Evolutionary conservation across 2,113 vertebrate species (phyloP).

Genomic region (Gila orcuttii): DNA sequence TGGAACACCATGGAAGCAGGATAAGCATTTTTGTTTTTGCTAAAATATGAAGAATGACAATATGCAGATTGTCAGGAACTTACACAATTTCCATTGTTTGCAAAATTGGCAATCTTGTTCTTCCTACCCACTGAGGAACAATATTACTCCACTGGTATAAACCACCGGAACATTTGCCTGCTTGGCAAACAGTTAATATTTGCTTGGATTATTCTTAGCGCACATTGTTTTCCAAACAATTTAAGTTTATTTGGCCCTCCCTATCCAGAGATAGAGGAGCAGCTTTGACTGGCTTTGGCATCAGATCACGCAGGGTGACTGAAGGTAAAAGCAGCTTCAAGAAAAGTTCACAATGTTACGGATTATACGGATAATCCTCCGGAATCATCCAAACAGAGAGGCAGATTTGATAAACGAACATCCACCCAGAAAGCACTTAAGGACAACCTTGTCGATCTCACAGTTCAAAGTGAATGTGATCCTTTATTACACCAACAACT

Average conservation of each 20-base stretch:
- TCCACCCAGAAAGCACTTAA: constrained; percentile 37
- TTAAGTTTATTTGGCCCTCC: background rate
- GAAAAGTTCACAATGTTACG: constrained; percentile 44
- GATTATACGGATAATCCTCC: constrained; percentile 49
- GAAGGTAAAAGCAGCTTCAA: constrained; percentile 34
- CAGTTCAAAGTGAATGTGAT: constrained; percentile 19
- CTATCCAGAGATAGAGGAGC: background rate
- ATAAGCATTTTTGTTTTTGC: background rate
- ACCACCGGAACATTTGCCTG: constrained; percentile 16
- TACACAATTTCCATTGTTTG: constrained; percentile 26
- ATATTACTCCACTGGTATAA: constrained; percentile 26
- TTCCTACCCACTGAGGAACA: background rate
- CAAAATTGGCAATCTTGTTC: background rate
- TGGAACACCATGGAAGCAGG: background rate
- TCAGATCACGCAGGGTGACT: constrained; percentile 6
- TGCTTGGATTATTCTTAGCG: constrained; percentile 25
- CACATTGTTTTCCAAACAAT: constrained; percentile 17
- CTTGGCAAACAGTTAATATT: constrained; percentile 43
- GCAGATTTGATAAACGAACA: constrained; percentile 41
- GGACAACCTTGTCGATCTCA: constrained; percentile 24
- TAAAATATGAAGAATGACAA: constrained; percentile 15
- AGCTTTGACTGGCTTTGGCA: background rate
- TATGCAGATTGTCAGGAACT: constrained; percentile 19
- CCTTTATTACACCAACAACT: background rate
- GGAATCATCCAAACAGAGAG: constrained; percentile 38